Conservation (phyloP, 2,888 invertebrate species). For the Diachrysia chrysitis region DNA sequence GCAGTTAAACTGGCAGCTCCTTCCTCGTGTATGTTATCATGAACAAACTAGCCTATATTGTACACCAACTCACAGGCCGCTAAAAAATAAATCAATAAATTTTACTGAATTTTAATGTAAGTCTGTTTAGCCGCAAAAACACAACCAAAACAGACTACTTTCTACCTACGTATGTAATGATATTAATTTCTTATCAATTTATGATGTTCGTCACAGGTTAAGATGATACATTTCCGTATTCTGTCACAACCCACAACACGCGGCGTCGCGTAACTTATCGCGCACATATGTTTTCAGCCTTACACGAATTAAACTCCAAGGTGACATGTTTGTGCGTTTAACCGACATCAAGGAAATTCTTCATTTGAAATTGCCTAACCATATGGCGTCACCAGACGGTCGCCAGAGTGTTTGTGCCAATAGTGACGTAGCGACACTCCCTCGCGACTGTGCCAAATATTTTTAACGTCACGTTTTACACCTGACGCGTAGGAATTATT, state of each 20-base stretch:
- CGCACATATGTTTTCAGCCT: background rate
- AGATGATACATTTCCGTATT: background rate
- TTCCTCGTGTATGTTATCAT: too few species aligned
- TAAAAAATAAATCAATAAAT: too few species aligned
- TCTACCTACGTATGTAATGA: too few species aligned
- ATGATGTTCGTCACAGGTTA: background rate
- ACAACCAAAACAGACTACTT: too few species aligned
- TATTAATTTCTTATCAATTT: background rate
- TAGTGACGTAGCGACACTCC: constrained; percentile 66
- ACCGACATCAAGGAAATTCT: constrained; percentile 20
- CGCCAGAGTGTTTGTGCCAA: constrained; percentile 45
- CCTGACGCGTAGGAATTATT: constrained; percentile 39
- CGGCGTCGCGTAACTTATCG: background rate
- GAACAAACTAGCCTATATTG: too few species aligned
- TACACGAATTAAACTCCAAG: constrained; percentile 33
- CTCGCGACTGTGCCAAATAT: constrained; percentile 61
- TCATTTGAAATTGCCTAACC: constrained; percentile 44
- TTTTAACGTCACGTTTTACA: constrained; percentile 44
- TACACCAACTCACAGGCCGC: too few species aligned
- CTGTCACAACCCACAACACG: background rate
- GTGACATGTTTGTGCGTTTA: constrained; percentile 15
- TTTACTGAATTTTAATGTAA: too few species aligned
- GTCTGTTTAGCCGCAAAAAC: too few species aligned
- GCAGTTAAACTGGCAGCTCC: too few species aligned
- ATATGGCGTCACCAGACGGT: constrained; percentile 54